phyloP scores from a whole-genome alignment of 1,140 invertebrate genomes.

The Polyergus mexicanus region DNA sequence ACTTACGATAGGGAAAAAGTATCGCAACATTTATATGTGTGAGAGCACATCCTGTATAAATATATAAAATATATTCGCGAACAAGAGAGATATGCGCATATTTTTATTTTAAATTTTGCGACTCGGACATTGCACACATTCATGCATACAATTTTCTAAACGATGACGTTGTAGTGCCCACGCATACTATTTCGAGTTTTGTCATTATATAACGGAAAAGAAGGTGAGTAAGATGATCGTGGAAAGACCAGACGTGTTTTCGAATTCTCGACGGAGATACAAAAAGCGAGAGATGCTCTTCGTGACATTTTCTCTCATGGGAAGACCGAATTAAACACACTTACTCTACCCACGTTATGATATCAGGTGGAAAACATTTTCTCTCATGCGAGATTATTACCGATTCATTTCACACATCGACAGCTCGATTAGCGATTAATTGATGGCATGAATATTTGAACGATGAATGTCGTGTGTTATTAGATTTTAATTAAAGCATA shows the following conservation, averaged over 20 bases:
- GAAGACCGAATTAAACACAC: constrained; percentile 20
- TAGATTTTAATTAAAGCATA: constrained; percentile 19
- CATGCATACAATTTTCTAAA: constrained; percentile 25
- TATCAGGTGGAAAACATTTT: constrained; percentile 29
- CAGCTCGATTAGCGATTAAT: neutral
- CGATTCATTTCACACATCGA: neutral
- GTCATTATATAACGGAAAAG: constrained; percentile 72
- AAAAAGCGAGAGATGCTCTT: neutral
- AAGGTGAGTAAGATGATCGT: constrained; percentile 43
- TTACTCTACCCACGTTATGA: neutral
- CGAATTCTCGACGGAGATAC: constrained; percentile 3
- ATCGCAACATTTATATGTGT: neutral
- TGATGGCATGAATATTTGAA: neutral
- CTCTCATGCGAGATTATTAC: neutral
- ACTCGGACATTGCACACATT: constrained; percentile 9
- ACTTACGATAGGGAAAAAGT: neutral
- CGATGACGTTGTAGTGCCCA: constrained; percentile 71
- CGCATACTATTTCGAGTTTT: constrained; percentile 79
- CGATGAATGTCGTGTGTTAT: neutral
- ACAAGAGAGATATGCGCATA: neutral
- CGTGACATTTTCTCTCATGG: neutral
- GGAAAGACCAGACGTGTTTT: constrained; percentile 25
- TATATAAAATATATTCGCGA: neutral
- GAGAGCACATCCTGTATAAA: neutral
- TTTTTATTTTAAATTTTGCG: neutral